Conservation (phyloP, 2,797 vertebrate species). For the Sebastes taczanowskii region DNA sequence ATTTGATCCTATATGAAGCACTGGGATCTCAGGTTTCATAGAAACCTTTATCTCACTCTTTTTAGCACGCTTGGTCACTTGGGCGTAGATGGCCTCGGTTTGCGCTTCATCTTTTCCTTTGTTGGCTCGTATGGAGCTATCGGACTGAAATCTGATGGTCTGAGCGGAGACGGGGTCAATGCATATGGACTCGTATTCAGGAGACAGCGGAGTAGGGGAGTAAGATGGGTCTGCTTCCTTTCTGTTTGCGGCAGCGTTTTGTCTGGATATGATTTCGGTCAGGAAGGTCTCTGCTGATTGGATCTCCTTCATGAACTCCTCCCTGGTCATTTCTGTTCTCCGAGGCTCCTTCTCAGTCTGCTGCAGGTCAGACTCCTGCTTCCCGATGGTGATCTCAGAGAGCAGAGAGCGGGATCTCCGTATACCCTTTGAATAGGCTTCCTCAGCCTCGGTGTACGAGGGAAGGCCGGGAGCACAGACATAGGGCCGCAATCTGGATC, state of each 20-base stretch:
- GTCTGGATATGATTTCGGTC: constrained; percentile 86
- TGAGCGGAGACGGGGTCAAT: constrained; percentile 81
- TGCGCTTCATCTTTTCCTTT: constrained; percentile 75
- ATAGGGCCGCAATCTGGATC: constrained; percentile 74
- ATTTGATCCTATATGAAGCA: constrained; percentile 83
- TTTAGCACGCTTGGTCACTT: constrained; percentile 86
- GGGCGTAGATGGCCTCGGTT: constrained; percentile 86
- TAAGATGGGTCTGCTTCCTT: constrained; percentile 60
- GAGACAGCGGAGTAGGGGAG: constrained; percentile 79
- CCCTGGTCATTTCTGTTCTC: constrained; percentile 82
- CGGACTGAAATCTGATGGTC: constrained; percentile 83
- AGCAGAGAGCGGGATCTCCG: constrained; percentile 77
- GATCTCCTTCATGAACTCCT: constrained; percentile 85
- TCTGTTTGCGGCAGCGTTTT: constrained; percentile 65
- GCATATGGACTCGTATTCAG: constrained; percentile 86
- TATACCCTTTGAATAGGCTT: constrained; percentile 79
- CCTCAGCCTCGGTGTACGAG: constrained; percentile 77
- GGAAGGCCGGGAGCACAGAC: constrained; percentile 69
- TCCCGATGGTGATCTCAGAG: constrained; percentile 72
- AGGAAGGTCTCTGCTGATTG: constrained; percentile 86
- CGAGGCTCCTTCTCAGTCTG: constrained; percentile 62
- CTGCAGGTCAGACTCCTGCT: constrained; percentile 66
- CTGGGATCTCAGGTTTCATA: constrained; percentile 82
- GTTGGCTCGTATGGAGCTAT: constrained; percentile 69
- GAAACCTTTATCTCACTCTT: constrained; percentile 85